Evolutionary conservation across 1,140 invertebrate species (phyloP), one percentile per base, ranked within the genome.

Genomic region (Zophobas atratus): DNA sequence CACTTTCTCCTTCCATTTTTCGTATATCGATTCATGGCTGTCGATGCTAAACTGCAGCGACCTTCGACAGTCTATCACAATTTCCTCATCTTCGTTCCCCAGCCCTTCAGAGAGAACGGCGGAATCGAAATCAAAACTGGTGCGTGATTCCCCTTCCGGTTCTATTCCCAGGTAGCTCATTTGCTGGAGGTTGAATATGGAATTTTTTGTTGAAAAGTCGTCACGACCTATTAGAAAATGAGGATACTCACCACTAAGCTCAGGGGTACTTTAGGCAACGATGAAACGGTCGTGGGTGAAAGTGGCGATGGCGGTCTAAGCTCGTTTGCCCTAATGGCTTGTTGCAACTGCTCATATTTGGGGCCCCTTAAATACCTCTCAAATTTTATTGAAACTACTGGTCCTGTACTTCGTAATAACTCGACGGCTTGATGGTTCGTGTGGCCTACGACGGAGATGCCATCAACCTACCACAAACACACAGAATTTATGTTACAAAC

Each of bases 361-460:
- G 94, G 93, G 32, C 96, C 96, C 70, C 95, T 90, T 41, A 97
- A 89, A 87, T 97, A 98, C 75, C 96, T 90, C 71, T 95, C 94
- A 53, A 98, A 89, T 83, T 94, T 94, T 35, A 98, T 88, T 73
- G 89, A 87, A 0, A 97, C 95, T 1, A 91, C 89, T 78, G 93
- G 92, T 0, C 95, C 95, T 0, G 96, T 96, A 77, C 93, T 94
- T 33, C 95, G 86, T 5, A 93, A 86, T 46, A 97, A 91, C 84
- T 97, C 95, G 1, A 98, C 96, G 0, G 96, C 96, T 83, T 96
- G 92, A 83, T 97, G 95, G 87, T 98, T 98, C 35, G 94, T 96
- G 83, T 94, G 96, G 8, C 96, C 96, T 82, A 95, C 91, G 8
- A 98, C 88, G 2, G 94, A 93, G 79, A 92, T 91, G 1, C 94